phyloP scores from a whole-genome alignment of 2,888 invertebrate genomes.

The Drosophila emarginata region DNA sequence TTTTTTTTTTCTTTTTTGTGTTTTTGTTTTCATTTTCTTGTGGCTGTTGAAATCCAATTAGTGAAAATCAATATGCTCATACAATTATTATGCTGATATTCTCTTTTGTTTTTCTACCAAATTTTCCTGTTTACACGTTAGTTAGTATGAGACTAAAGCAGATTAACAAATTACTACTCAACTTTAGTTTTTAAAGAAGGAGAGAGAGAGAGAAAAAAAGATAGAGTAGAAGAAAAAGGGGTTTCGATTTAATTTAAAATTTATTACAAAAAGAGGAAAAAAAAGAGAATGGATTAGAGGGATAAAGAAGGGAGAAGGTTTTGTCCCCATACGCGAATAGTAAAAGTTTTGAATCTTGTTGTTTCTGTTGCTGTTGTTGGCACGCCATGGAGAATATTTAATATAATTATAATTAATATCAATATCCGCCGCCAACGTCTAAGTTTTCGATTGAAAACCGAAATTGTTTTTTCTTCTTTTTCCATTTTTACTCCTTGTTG shows the following conservation, averaged over 20 bases:
- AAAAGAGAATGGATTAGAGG: neutral
- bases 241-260: neutral
- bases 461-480: constrained; percentile 13
- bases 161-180: constrained; percentile 58
- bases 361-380: no score
- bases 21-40: constrained; percentile 45
- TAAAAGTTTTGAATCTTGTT: no score
- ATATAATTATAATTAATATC: constrained; percentile 71
- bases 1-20: constrained; percentile 21
- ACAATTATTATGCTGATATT: constrained; percentile 59
- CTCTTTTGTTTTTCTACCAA: constrained; percentile 14
- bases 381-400: neutral
- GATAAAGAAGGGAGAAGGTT: neutral
- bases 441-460: constrained; percentile 11
- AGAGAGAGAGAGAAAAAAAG: neutral
- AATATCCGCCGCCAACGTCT: constrained; percentile 50
- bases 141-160: constrained; percentile 37
- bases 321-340: neutral
- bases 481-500: constrained; percentile 7
- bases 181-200: neutral
- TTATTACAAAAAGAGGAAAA: neutral
- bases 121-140: neutral
- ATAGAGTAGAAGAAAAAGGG: neutral
- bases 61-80: constrained; percentile 73
- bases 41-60: constrained; percentile 65